phyloP scores from a whole-genome alignment of 2,888 invertebrate species.

The Macrosiphum euphorbiae region DNA sequence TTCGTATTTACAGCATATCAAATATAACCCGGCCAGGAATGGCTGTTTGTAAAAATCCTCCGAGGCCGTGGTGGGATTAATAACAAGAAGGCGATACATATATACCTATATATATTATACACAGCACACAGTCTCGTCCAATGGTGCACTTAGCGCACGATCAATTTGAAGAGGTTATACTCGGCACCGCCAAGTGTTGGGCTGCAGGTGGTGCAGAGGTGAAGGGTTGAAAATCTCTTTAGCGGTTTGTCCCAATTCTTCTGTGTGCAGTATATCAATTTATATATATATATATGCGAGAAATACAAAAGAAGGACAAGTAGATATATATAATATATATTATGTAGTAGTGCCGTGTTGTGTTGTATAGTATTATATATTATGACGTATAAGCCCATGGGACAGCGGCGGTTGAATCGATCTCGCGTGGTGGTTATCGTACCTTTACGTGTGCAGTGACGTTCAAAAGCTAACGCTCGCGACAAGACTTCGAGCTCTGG shows the following conservation, averaged over 20 bases:
- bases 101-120: not conserved
- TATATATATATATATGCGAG: not conserved
- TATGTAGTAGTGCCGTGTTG: not conserved
- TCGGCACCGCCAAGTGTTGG: too few species aligned
- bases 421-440: not conserved
- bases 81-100: not conserved
- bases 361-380: not conserved
- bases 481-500: not conserved
- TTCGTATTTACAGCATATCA: not conserved
- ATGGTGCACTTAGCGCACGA: not conserved
- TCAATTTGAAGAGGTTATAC: constrained; percentile 20
- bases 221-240: constrained; percentile 39
- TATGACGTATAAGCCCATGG: not conserved
- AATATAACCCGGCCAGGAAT: not conserved
- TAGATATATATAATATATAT: not conserved
- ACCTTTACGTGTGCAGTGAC: not conserved
- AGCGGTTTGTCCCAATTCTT: constrained; percentile 13
- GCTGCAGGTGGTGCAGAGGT: not conserved
- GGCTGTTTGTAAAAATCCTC: not conserved
- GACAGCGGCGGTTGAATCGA: not conserved
- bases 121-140: not conserved
- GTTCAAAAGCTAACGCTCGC: not conserved
- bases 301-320: not conserved
- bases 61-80: not conserved
- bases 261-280: not conserved